Evolutionary conservation across 2,888 invertebrate genomes (phyloP).

Genomic region (Oligia latruncula): DNA sequence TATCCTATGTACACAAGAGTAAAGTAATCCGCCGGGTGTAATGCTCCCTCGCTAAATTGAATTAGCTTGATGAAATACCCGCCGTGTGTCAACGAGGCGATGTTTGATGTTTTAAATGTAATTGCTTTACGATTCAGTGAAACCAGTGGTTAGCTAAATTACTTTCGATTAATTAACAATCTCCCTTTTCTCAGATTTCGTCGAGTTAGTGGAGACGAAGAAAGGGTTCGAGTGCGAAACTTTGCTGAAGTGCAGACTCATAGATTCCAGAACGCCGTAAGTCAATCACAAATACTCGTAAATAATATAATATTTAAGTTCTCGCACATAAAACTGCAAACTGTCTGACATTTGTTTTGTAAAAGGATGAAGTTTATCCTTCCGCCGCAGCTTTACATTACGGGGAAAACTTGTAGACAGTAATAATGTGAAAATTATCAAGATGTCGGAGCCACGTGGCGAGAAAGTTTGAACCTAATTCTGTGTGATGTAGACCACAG

Average conservation of each 20-base stretch:
- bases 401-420: conserved; percentile 66
- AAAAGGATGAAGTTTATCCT: conserved; percentile 68
- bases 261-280: conserved; percentile 72
- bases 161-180: conserved; percentile 56
- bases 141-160: conserved; percentile 35
- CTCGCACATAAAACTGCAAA: conserved; percentile 60
- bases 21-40: conserved; percentile 60
- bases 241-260: conserved; percentile 72
- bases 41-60: conserved; percentile 61
- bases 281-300: conserved; percentile 68
- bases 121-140: conserved; percentile 46
- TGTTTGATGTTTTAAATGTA: conserved; percentile 65
- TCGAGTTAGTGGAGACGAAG: conserved; percentile 63
- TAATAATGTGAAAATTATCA: conserved; percentile 72
- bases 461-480: conserved; percentile 66
- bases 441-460: conserved; percentile 52
- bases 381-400: conserved; percentile 65
- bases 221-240: conserved; percentile 68
- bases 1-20: conserved; percentile 58
- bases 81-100: conserved; percentile 50
- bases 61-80: conserved; percentile 66
- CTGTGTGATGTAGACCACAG: conserved; percentile 62
- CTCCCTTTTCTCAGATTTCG: conserved; percentile 70
- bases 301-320: conserved; percentile 60
- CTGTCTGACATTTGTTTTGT: conserved; percentile 67